A percentile compares a stretch with the other conserved stretches of the same genome.
phyloP scores from a whole-genome alignment of 2,113 vertebrate genomes.

The Prietella phreatophila region DNA sequence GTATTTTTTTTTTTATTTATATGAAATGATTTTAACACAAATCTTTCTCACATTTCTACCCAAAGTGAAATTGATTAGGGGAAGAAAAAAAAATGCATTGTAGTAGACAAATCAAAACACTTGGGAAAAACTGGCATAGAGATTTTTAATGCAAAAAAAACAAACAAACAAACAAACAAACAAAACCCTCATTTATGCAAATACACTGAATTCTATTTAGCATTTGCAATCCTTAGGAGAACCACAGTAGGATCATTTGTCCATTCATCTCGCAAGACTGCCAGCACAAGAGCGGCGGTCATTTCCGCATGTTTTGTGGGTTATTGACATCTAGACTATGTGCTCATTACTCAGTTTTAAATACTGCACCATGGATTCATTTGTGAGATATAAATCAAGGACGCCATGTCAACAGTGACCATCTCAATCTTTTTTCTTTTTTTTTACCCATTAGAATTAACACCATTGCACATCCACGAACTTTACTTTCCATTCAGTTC shows the following conservation, averaged over 20 bases:
- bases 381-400: background rate
- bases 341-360: slow-evolving; percentile 9
- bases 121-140: background rate
- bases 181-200: background rate
- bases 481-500: background rate
- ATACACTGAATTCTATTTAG: background rate
- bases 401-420: background rate
- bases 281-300: background rate
- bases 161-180: too few species aligned
- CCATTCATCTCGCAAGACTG: background rate
- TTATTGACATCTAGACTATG: slow-evolving; percentile 5
- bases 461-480: background rate
- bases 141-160: background rate
- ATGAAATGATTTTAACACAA: background rate
- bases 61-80: background rate
- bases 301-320: background rate
- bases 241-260: background rate
- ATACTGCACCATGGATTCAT: background rate
- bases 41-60: background rate
- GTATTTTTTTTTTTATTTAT: background rate
- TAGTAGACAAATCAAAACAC: background rate
- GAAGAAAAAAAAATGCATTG: background rate
- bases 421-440: background rate
- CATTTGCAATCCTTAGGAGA: background rate
- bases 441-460: background rate